Evolutionary conservation across 2,797 vertebrate genomes (phyloP).

Genomic region (Chrosomus eos): DNA sequence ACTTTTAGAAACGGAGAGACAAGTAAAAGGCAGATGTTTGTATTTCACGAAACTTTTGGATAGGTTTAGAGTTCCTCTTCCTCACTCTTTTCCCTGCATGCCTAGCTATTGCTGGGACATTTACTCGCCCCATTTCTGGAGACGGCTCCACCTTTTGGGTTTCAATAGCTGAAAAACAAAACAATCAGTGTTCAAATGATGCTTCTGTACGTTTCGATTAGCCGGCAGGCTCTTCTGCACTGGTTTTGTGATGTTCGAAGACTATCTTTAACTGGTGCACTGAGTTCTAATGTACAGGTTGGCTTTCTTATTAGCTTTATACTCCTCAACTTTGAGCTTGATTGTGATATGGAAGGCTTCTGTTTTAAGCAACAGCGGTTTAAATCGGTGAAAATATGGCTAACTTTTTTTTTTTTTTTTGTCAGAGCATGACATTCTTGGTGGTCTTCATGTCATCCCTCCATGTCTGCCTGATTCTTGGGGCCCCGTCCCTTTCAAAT

Average conservation of each 20-base stretch:
- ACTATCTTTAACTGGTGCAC: conserved; percentile 40
- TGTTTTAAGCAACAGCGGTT: conserved; percentile 17
- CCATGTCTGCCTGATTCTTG: conserved; percentile 13
- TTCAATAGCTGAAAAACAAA: conserved; percentile 28
- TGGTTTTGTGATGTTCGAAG: conserved; percentile 17
- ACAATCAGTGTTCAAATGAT: conserved; percentile 47
- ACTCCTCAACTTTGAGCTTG: not conserved
- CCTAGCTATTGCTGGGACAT: not conserved
- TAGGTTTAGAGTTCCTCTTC: not conserved
- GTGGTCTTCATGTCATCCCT: conserved; percentile 17
- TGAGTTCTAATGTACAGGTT: conserved; percentile 23
- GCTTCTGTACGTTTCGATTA: conserved; percentile 19
- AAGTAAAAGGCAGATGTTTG: not conserved
- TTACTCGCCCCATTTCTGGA: conserved; percentile 9
- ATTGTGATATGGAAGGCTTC: not conserved
- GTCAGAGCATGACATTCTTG: conserved; percentile 42
- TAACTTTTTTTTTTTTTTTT: conserved; percentile 19
- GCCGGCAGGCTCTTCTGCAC: conserved; percentile 8
- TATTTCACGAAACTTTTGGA: conserved; percentile 1
- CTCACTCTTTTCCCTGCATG: not conserved
- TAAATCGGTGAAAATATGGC: conserved; percentile 19
- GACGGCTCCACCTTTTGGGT: conserved; percentile 8
- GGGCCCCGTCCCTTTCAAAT: conserved; percentile 31
- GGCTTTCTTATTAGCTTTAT: not conserved
- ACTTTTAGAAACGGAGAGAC: not conserved